phyloP scores from a whole-genome alignment of 2,888 invertebrate species.

The Drosophila parthenogenetica region DNA sequence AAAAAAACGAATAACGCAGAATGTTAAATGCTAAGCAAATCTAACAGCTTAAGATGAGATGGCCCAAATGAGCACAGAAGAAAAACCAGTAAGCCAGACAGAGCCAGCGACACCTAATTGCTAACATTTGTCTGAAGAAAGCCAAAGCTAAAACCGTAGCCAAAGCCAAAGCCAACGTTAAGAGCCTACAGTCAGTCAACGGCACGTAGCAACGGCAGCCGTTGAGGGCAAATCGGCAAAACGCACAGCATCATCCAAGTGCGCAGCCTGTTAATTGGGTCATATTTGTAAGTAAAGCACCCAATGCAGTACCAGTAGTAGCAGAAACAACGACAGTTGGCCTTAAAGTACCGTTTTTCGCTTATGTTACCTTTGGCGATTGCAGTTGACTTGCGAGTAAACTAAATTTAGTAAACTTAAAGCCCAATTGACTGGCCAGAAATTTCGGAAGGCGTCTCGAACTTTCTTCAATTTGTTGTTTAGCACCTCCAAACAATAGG shows the following conservation, averaged over 20 bases:
- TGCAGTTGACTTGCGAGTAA: conserved; percentile 52
- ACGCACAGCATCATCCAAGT: conserved; percentile 53
- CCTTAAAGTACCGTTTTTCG: conserved; percentile 59
- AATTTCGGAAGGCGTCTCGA: conserved; percentile 46
- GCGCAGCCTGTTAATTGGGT: conserved; percentile 67
- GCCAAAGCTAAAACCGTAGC: conserved; percentile 37
- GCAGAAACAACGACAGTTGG: conserved; percentile 29
- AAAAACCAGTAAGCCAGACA: conserved; percentile 33
- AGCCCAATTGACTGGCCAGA: conserved; percentile 23
- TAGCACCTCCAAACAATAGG: conserved; percentile 58
- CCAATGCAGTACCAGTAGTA: conserved; percentile 16
- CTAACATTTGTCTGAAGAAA: conserved; percentile 69
- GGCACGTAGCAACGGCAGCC: conserved; percentile 46
- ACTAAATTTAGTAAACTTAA: conserved; percentile 44
- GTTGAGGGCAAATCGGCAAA: conserved; percentile 40
- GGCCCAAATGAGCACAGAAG: conserved; percentile 68
- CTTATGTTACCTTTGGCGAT: conserved; percentile 27
- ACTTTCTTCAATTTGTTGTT: conserved; percentile 73
- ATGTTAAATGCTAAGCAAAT: conserved; percentile 69
- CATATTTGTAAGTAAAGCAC: conserved; percentile 78
- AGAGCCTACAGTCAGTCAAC: conserved; percentile 43
- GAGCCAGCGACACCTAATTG: conserved; percentile 73
- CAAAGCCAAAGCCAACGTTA: conserved; percentile 17
- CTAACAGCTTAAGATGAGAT: conserved; percentile 53
- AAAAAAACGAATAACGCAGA: conserved; percentile 34